Percentiles rank a stretch among this genome's conserved stretches.
Evolutionary conservation across 2,113 vertebrate genomes (phyloP).

Genomic region (Geothlypis trichas): DNA sequence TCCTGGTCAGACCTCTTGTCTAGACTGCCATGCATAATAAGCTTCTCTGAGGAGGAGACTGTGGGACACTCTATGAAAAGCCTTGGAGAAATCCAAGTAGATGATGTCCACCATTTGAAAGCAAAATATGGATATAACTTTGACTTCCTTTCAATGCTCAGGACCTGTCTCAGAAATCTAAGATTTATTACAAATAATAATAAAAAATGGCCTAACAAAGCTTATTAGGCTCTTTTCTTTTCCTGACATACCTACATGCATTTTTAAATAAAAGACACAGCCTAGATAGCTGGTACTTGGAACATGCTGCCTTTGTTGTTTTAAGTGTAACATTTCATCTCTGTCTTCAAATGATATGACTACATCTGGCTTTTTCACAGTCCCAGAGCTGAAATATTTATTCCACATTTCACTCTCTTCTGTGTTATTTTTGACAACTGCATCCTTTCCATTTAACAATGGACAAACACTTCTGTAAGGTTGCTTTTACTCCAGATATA

Average conservation of each 20-base stretch:
- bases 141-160: neutral
- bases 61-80: neutral
- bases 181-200: neutral
- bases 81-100: neutral
- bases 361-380: neutral
- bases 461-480: neutral
- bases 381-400: neutral
- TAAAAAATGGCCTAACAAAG: neutral
- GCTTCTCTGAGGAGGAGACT: neutral
- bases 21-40: neutral
- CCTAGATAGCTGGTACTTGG: neutral
- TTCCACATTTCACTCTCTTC: neutral
- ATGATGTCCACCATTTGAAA: neutral
- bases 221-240: neutral
- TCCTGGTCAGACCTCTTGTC: neutral
- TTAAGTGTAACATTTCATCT: neutral
- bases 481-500: neutral
- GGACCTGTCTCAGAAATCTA: neutral
- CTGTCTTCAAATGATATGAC: neutral
- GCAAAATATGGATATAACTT: neutral
- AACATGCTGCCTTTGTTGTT: neutral
- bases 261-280: neutral
- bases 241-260: neutral
- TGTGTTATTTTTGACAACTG: neutral
- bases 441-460: neutral